Evolutionary conservation across 1,140 invertebrate species (phyloP).

Genomic region (Xylocopa sonorina): DNA sequence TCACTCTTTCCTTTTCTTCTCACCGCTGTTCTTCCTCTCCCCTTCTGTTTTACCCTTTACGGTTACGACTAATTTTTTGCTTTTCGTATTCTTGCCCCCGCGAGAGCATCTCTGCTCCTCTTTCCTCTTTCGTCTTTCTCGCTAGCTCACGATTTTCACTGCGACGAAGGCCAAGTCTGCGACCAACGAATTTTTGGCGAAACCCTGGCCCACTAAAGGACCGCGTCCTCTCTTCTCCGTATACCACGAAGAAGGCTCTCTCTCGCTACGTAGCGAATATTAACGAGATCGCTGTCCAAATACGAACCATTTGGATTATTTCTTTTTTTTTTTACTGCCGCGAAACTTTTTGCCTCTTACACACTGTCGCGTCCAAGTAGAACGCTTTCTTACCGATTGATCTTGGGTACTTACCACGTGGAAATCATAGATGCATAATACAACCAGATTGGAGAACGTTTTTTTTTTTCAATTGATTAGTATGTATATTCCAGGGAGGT

Average conservation of each 20-base stretch:
- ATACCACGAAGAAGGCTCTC: background rate
- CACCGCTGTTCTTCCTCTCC: slow-evolving; percentile 21
- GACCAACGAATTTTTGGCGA: slow-evolving; percentile 64
- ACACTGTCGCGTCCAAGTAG: background rate
- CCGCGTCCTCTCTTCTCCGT: background rate
- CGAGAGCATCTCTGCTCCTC: background rate
- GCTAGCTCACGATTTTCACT: slow-evolving; percentile 26
- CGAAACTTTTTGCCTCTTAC: slow-evolving; percentile 45
- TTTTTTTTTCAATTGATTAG: too few relatives aligned
- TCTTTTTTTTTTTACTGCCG: slow-evolving; percentile 37
- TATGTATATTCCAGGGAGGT: too few relatives aligned
- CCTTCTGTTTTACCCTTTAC: slow-evolving; percentile 13
- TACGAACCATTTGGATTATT: slow-evolving; percentile 28
- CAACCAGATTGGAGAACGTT: too few relatives aligned
- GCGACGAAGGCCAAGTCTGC: slow-evolving; percentile 64
- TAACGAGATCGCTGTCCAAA: slow-evolving; percentile 57
- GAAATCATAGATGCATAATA: too few relatives aligned
- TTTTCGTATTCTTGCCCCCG: slow-evolving; percentile 22
- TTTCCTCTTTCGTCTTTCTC: background rate
- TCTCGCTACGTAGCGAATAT: slow-evolving; percentile 51
- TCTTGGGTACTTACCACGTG: too few relatives aligned
- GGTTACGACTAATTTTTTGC: too few relatives aligned
- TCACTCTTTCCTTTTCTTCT: slow-evolving; percentile 37
- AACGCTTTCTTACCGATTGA: background rate
- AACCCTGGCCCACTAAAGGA: slow-evolving; percentile 71